Percentiles rank a stretch among this genome's conserved stretches.
phyloP scores from a whole-genome alignment of 2,113 vertebrate genomes.

The Embiotoca jacksoni region DNA sequence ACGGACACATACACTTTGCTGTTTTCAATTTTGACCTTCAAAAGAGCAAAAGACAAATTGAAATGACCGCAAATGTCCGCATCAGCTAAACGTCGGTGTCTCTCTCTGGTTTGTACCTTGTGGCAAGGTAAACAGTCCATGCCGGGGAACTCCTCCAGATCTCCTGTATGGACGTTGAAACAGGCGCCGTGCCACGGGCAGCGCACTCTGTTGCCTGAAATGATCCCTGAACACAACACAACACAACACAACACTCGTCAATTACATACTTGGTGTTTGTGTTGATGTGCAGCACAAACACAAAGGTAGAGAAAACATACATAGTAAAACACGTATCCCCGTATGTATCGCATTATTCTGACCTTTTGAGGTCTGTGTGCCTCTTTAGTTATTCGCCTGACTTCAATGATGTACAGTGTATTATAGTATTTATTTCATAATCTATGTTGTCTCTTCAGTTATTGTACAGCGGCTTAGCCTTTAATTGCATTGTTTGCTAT shows the following conservation, averaged over 20 bases:
- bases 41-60: conserved; percentile 14
- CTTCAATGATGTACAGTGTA: too few relatives aligned
- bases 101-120: conserved; percentile 68
- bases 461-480: neutral
- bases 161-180: conserved; percentile 86
- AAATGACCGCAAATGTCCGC: neutral
- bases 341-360: too few relatives aligned
- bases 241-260: conserved; percentile 36
- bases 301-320: neutral
- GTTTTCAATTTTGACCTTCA: conserved; percentile 86
- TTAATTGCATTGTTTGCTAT: neutral
- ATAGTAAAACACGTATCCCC: too few relatives aligned
- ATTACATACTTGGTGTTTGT: neutral
- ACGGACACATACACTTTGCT: conserved; percentile 85
- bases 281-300: neutral
- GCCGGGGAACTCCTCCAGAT: conserved; percentile 89
- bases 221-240: conserved; percentile 78
- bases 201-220: conserved; percentile 84
- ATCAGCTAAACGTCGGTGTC: neutral
- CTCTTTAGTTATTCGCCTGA: too few relatives aligned
- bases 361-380: too few relatives aligned
- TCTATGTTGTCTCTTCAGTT: neutral
- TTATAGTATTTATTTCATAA: too few relatives aligned
- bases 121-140: conserved; percentile 86
- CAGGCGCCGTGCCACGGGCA: conserved; percentile 91